Evolutionary conservation across 2,113 vertebrate genomes (phyloP), one percentile per base, ranked within the genome.

Genomic region (Tretioscincus oriximinensis): DNA sequence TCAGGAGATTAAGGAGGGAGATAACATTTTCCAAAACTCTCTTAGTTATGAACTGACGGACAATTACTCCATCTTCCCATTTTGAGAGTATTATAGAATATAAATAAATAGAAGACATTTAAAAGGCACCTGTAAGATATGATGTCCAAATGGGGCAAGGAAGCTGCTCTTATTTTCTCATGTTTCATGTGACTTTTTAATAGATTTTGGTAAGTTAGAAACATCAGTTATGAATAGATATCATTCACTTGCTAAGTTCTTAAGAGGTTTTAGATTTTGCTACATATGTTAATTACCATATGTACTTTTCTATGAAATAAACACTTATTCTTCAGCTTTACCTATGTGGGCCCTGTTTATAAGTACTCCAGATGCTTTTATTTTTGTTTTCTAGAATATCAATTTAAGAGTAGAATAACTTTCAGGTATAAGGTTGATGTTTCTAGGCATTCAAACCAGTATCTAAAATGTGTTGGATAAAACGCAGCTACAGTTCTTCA

Each of bases 1-100:
- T 60, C 78, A 80, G 60, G n/a, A 67, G 63, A 64, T 76, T 86
- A 82, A 71, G 61, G 84, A 66, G 61, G 22, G 24, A 81, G 80
- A 60, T 68, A 87, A 47, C 9, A 71, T 67, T 81, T 88, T 71
- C 10, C 74, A 83, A 85, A 84, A 76, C 83, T 79, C 83, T 79
- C 35, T 41, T 41, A 7, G 85, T 76, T 71, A 35, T 85, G 9
- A 72, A 65, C 78, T 80, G 73, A 80, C 83, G 58, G 79, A 80
- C 69, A 10, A 31, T 77, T 63, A 70, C 70, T 74, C 65, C 82
- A 74, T 79, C 5, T 2, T 1, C 51, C 82, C 63, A 65, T 79
- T 31, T 66, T 88, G 66, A 31, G 1, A 66, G 24, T 66, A 65
- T 81, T 73, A 2, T 69, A 78, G 45, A 72, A 49, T 73, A 73